Evolutionary conservation across 2,888 invertebrate species (phyloP), one percentile per base, ranked within the genome.

Genomic region (Epiperipatus broadwayi): DNA sequence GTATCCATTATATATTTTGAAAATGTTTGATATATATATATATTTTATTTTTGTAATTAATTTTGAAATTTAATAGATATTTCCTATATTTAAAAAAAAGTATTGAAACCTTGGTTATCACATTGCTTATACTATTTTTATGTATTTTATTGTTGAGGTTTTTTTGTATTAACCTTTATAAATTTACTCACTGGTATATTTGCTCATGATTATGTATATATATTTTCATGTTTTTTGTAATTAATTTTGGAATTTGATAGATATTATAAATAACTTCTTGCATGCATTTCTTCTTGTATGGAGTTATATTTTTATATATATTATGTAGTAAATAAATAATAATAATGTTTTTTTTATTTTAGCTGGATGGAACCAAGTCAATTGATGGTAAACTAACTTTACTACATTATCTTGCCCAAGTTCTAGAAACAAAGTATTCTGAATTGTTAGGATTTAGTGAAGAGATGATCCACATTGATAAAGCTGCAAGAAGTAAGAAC

Each of bases 341-440:
- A 15, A 39, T 16, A 12, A 20, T n/a, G 29, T 31, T 41, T 39
- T 20, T 21, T 14, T 14, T 36, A 36, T 47, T 50, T 18, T 48
- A 66, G 63, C 49, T 67, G 37, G 49, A 52, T 18, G 60, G 61
- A 44, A 67, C 66, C 2, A 95, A 95, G 62, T 84, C 91, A 53
- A 65, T 77, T 29, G 83, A 93, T 51, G 89, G 91, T 57, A 81
- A 83, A 52, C 77, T 77, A 45, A 95, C 91, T 0, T 61, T 97
- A 16, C 66, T 95, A 33, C 93, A 95, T 58, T 93, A 84, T 53
- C 61, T 97, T 39, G 84, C 78, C 0, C 78, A 85, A 46, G 75
- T 78, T 0, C 73, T 87, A 42, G 87, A 93, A 57, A 71, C 65
- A 40, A 84, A 87, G 51, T 81, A 83, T 59, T 80, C 85, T 0